Conservation (phyloP, 2,797 vertebrate genomes). For the Merluccius polli region DNA sequence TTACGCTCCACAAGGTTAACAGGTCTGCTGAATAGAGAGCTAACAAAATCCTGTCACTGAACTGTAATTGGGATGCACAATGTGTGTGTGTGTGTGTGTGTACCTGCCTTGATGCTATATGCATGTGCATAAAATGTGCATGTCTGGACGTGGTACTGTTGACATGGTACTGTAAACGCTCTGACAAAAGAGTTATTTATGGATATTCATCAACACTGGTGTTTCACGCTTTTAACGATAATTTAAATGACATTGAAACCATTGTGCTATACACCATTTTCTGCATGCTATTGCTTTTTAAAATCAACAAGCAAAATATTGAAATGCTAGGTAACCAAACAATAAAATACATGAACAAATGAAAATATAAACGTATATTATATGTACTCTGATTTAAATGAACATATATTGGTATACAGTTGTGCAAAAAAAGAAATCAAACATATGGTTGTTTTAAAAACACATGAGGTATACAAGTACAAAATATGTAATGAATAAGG, state of each 20-base stretch:
- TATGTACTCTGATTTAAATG: constrained; percentile 61
- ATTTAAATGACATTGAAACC: constrained; percentile 70
- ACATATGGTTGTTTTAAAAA: constrained; percentile 66
- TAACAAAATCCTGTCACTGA: constrained; percentile 55
- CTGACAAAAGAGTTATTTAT: constrained; percentile 58
- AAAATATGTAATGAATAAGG: constrained; percentile 93
- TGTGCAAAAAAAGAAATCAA: constrained; percentile 71
- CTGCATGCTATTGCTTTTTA: constrained; percentile 98
- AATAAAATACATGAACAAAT: constrained; percentile 58
- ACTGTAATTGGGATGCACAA: constrained; percentile 40
- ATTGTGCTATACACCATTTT: constrained; percentile 93
- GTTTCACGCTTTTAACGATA: constrained; percentile 73
- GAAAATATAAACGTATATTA: constrained; percentile 76
- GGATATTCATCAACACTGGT: constrained; percentile 56
- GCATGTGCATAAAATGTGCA: constrained; percentile 48
- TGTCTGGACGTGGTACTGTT: constrained; percentile 53
- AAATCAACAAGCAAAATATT: constrained; percentile 81
- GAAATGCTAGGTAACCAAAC: constrained; percentile 66
- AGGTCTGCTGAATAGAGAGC: constrained; percentile 46
- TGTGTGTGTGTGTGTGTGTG: constrained; percentile 27
- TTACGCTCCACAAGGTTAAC: constrained; percentile 43
- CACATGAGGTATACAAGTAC: constrained; percentile 93
- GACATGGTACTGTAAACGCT: constrained; percentile 57
- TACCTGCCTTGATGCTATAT: constrained; percentile 48
- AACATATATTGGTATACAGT: constrained; percentile 78